phyloP scores from a whole-genome alignment of 1,140 invertebrate species.

The Prorops nasuta region DNA sequence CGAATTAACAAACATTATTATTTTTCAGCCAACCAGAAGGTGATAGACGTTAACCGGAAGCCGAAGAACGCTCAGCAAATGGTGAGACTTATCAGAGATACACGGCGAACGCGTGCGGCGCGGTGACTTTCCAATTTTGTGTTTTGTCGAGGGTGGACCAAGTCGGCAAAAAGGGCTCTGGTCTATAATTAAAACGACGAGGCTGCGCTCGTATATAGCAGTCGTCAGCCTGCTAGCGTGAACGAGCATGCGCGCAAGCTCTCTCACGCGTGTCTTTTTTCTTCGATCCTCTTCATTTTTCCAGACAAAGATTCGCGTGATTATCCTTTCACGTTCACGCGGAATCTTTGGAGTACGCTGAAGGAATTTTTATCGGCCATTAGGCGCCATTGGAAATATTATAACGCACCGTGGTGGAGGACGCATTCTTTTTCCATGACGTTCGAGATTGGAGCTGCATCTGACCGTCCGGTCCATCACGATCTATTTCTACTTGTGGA shows the following conservation, averaged over 20 bases:
- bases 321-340: constrained; percentile 14
- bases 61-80: constrained; percentile 87
- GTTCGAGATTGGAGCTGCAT: constrained; percentile 5
- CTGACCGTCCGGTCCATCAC: constrained; percentile 22
- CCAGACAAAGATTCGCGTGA: constrained; percentile 12
- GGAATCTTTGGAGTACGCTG: too few relatives aligned
- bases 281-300: constrained; percentile 11
- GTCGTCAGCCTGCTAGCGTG: neutral
- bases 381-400: too few relatives aligned
- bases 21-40: constrained; percentile 79
- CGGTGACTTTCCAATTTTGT: constrained; percentile 31
- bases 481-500: constrained; percentile 45
- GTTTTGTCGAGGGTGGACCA: constrained; percentile 28
- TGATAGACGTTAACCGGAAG: constrained; percentile 83
- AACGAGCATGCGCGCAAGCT: constrained; percentile 13
- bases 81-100: too few relatives aligned
- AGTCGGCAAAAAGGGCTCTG: constrained; percentile 27
- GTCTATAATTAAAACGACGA: constrained; percentile 41
- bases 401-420: too few relatives aligned
- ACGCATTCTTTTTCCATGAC: too few relatives aligned
- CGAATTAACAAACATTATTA: too few relatives aligned
- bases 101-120: too few relatives aligned
- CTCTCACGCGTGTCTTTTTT: constrained; percentile 1
- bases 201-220: neutral
- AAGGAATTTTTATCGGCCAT: too few relatives aligned